Evolutionary conservation across 2,888 invertebrate species (phyloP).

Genomic region (Helleia helle): DNA sequence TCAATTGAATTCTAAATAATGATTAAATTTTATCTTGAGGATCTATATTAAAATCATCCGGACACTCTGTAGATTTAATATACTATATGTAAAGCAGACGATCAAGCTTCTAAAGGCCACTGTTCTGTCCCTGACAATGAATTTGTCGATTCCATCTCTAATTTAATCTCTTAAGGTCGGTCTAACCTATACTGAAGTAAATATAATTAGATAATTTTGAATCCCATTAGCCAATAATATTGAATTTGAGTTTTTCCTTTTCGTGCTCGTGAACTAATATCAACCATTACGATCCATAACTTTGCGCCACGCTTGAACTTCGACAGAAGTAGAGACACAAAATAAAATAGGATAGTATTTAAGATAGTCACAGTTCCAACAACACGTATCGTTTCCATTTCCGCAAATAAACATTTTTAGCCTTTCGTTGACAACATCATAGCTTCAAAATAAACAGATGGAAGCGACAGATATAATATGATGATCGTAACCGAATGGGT

Average conservation of each 20-base stretch:
- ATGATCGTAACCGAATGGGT: slow-evolving; percentile 31
- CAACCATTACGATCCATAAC: too few species aligned
- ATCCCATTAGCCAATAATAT: too few species aligned
- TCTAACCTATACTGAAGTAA: too few species aligned
- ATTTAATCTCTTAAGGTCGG: not conserved
- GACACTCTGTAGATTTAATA: too few species aligned
- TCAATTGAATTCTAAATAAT: not conserved
- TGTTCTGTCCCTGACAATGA: slow-evolving; percentile 25
- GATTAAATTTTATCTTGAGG: not conserved
- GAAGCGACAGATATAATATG: slow-evolving; percentile 24
- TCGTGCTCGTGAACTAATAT: too few species aligned
- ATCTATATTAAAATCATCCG: too few species aligned
- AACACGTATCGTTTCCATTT: too few species aligned
- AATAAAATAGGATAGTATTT: too few species aligned
- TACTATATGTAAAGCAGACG: slow-evolving; percentile 10
- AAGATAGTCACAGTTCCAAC: too few species aligned
- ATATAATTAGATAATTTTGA: too few species aligned
- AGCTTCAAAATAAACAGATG: slow-evolving; percentile 19
- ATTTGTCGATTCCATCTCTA: slow-evolving; percentile 33
- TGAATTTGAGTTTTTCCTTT: too few species aligned
- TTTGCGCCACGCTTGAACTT: not conserved
- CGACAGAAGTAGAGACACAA: not conserved
- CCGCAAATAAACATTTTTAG: not conserved
- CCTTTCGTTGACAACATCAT: not conserved
- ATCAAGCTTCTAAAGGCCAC: slow-evolving; percentile 32